These are phyloP conservation scores for Eupeodes corollae DNA, from an alignment of 1,140 invertebrate species.

Conservation along the genomic window DNA sequence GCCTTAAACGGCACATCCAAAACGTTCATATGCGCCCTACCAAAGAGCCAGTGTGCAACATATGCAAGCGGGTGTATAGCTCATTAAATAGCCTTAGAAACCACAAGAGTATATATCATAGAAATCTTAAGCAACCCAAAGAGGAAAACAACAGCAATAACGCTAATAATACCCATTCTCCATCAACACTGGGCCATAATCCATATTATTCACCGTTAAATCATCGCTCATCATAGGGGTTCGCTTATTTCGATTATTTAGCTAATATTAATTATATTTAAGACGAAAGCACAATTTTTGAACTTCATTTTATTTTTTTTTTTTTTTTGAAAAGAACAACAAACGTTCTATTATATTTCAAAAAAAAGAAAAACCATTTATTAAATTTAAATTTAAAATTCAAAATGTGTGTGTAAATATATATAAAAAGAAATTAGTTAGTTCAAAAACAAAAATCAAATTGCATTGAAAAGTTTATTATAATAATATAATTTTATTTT, in stretches of 20 bases:
- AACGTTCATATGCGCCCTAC: conserved; percentile 76
- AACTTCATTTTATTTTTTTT: too few species aligned
- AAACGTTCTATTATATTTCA: too few species aligned
- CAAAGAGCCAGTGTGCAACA: conserved; percentile 75
- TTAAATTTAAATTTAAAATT: background rate
- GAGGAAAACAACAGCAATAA: conserved; percentile 16
- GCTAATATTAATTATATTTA: conserved; percentile 9
- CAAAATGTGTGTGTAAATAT: background rate
- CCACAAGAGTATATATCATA: conserved; percentile 82
- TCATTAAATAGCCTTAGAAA: conserved; percentile 75
- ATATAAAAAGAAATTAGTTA: background rate
- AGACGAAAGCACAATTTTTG: too few species aligned
- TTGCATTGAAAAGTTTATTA: background rate
- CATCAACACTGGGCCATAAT: conserved; percentile 27
- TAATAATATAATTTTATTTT: too few species aligned
- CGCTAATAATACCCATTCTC: conserved; percentile 11
- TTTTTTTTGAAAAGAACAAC: too few species aligned
- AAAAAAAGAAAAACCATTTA: background rate
- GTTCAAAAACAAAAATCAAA: background rate
- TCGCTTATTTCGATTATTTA: conserved; percentile 34
- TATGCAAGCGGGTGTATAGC: conserved; percentile 77
- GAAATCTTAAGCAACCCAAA: conserved; percentile 49
- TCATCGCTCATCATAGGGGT: conserved; percentile 30
- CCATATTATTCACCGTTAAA: conserved; percentile 13
- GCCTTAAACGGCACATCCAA: conserved; percentile 75